Percentiles rank a stretch among this genome's conserved stretches.
These are phyloP conservation scores for Drosophila pectinifera DNA, from an alignment of 1,140 invertebrate species.

Conservation along the genomic window DNA sequence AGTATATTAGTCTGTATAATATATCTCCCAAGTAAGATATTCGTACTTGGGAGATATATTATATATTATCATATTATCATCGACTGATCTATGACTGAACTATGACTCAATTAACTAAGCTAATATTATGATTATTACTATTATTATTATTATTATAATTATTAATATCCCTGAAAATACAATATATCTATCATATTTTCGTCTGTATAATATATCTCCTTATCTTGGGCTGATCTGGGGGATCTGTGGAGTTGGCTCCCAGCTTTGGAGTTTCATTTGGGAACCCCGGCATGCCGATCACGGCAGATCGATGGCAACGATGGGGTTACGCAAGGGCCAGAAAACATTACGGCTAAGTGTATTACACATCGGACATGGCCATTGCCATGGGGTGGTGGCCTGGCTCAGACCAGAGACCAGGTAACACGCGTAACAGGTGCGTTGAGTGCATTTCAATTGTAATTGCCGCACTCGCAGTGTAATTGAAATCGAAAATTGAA, in stretches of 20 bases:
- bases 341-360: conserved; percentile 38
- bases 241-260: neutral
- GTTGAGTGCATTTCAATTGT: conserved; percentile 63
- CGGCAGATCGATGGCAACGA: conserved; percentile 9
- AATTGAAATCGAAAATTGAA: conserved; percentile 45
- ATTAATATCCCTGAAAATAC: too few relatives aligned
- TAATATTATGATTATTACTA: too few relatives aligned
- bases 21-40: too few relatives aligned
- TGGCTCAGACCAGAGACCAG: conserved; percentile 6
- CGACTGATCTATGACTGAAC: too few relatives aligned
- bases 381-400: conserved; percentile 28
- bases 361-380: conserved; percentile 34
- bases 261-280: neutral
- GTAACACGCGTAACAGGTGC: conserved; percentile 58
- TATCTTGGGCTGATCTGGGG: conserved; percentile 7
- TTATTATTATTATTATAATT: too few relatives aligned
- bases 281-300: conserved; percentile 22
- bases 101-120: too few relatives aligned
- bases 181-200: too few relatives aligned
- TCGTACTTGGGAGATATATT: too few relatives aligned
- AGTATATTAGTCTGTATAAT: too few relatives aligned
- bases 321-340: conserved; percentile 21
- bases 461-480: conserved; percentile 46
- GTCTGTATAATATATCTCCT: too few relatives aligned
- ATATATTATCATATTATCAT: too few relatives aligned